A percentile compares a stretch with the other conserved stretches of the same genome.
phyloP scores from a whole-genome alignment of 2,113 vertebrate genomes.

The Xenus cinereus region DNA sequence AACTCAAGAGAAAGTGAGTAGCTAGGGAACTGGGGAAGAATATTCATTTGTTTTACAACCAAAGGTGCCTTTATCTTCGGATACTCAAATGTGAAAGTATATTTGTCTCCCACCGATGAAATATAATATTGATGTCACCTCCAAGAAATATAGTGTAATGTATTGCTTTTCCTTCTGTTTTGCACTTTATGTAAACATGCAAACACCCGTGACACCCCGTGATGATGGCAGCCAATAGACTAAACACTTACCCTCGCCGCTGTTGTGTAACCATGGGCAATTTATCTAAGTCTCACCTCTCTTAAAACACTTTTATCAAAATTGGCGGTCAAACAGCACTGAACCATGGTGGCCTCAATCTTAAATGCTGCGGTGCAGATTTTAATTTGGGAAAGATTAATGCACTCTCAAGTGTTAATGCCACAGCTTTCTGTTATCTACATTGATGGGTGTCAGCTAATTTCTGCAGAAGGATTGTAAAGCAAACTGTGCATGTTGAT shows the following conservation, averaged over 20 bases:
- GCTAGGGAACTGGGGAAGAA: background rate
- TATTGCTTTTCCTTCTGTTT: constrained; percentile 43
- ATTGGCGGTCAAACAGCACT: constrained; percentile 89
- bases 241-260: constrained; percentile 65
- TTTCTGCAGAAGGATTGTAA: constrained; percentile 79
- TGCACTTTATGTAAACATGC: constrained; percentile 69
- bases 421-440: constrained; percentile 86
- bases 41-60: constrained; percentile 69
- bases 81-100: constrained; percentile 52
- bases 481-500: constrained; percentile 77
- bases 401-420: constrained; percentile 85
- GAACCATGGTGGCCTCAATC: constrained; percentile 91
- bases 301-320: constrained; percentile 99
- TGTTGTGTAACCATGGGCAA: constrained; percentile 79
- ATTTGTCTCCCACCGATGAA: constrained; percentile 72
- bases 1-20: constrained; percentile 14
- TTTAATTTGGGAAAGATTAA: constrained; percentile 99
- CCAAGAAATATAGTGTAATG: constrained; percentile 68
- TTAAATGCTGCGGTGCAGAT: constrained; percentile 87
- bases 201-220: constrained; percentile 63
- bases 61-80: constrained; percentile 61
- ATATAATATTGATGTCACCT: constrained; percentile 71
- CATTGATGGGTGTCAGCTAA: constrained; percentile 88
- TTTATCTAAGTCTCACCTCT: constrained; percentile 96
- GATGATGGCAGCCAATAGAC: constrained; percentile 67